These are phyloP conservation scores for Bambusicola thoracicus DNA, from an alignment of 2,113 vertebrate genomes.

Conservation along the genomic window DNA sequence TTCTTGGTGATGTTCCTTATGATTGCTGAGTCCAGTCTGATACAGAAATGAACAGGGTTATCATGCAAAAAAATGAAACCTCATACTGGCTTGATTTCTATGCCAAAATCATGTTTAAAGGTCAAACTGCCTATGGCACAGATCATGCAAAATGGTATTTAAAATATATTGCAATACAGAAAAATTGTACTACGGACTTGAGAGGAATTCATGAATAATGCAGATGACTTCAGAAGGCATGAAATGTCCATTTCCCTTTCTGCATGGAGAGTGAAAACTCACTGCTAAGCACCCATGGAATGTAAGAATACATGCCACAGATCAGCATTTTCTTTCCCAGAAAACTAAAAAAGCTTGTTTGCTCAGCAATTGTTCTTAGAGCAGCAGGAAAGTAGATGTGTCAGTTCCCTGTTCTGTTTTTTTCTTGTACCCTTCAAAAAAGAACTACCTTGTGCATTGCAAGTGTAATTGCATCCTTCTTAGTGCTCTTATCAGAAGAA, in stretches of 20 bases:
- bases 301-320: neutral
- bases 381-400: neutral
- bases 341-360: neutral
- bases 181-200: neutral
- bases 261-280: neutral
- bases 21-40: neutral
- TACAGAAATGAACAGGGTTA: neutral
- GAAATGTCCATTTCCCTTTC: slow-evolving; percentile 5
- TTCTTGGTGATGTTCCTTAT: neutral
- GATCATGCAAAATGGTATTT: neutral
- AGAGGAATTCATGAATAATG: slow-evolving; percentile 24
- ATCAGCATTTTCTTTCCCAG: neutral
- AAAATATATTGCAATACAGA: neutral
- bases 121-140: neutral
- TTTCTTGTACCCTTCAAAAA: neutral
- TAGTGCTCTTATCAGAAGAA: neutral
- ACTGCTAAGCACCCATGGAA: neutral
- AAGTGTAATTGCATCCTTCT: neutral
- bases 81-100: neutral
- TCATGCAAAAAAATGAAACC: neutral
- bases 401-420: neutral
- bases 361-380: neutral
- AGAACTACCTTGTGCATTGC: neutral
- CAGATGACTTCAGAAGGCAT: neutral
- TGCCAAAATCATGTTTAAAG: neutral